Evolutionary conservation across 1,140 invertebrate genomes (phyloP).

Genomic region (Sogatella furcifera): DNA sequence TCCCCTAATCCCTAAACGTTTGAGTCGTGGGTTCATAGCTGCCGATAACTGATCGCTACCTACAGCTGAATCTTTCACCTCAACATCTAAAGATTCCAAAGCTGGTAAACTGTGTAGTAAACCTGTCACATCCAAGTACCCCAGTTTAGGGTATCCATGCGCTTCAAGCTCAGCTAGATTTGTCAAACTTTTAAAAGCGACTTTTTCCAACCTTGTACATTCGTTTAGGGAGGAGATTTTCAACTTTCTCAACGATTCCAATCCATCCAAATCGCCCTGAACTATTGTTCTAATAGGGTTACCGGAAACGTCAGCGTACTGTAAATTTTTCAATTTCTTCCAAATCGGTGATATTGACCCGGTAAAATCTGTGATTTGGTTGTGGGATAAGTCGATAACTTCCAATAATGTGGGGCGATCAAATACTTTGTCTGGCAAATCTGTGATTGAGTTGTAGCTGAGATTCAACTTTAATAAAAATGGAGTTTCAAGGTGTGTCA

Average conservation of each 20-base stretch:
- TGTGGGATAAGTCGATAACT: constrained; percentile 63
- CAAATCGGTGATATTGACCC: constrained; percentile 42
- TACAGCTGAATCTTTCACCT: constrained; percentile 72
- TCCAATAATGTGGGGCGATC: constrained; percentile 67
- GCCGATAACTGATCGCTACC: constrained; percentile 71
- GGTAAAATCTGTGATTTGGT: constrained; percentile 49
- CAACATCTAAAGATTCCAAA: constrained; percentile 63
- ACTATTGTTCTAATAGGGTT: constrained; percentile 63
- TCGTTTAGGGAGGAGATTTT: constrained; percentile 53
- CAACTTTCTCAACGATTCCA: constrained; percentile 51
- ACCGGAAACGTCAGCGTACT: constrained; percentile 60
- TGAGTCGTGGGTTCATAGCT: constrained; percentile 64
- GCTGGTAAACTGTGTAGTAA: constrained; percentile 57
- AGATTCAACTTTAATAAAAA: constrained; percentile 74
- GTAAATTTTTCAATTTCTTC: constrained; percentile 52
- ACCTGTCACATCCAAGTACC: constrained; percentile 73
- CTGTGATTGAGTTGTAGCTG: constrained; percentile 60
- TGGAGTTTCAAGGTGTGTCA: constrained; percentile 70
- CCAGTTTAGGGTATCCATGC: constrained; percentile 61
- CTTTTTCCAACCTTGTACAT: constrained; percentile 68
- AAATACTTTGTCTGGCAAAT: constrained; percentile 53
- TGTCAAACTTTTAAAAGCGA: constrained; percentile 58
- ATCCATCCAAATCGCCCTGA: constrained; percentile 57
- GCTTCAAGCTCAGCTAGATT: constrained; percentile 58
- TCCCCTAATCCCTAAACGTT: constrained; percentile 61